phyloP scores from a whole-genome alignment of 2,888 invertebrate genomes.

The Incurvaria masculella region DNA sequence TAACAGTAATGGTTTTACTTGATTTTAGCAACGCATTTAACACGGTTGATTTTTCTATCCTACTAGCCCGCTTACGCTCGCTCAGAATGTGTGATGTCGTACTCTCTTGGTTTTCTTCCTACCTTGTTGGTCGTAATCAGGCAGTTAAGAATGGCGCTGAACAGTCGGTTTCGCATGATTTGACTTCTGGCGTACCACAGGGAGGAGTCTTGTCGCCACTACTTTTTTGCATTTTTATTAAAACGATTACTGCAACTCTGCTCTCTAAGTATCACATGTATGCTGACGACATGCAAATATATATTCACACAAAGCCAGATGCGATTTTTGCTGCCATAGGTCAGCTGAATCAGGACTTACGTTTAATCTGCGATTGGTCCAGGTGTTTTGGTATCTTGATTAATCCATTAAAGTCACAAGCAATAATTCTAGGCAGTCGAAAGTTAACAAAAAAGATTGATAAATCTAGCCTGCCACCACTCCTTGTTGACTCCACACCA shows the following conservation, averaged over 20 bases:
- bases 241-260: not conserved
- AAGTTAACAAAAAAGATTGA: not conserved
- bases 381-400: not conserved
- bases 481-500: no score
- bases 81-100: not conserved
- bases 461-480: no score
- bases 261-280: not conserved
- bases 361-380: not conserved
- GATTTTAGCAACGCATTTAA: slow-evolving; percentile 1
- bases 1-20: not conserved
- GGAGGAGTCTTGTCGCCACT: not conserved
- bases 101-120: not conserved
- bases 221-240: not conserved
- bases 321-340: not conserved
- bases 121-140: not conserved
- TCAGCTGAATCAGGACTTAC: not conserved
- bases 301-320: not conserved
- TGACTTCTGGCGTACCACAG: not conserved
- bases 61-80: not conserved
- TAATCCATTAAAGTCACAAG: not conserved
- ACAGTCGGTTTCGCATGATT: not conserved
- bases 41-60: not conserved
- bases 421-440: not conserved
- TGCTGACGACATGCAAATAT: not conserved
- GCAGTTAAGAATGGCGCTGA: not conserved